A percentile compares a stretch with the other conserved stretches of the same genome.
phyloP scores from a whole-genome alignment of 2,797 vertebrate species.

The Myotis pilosus region DNA sequence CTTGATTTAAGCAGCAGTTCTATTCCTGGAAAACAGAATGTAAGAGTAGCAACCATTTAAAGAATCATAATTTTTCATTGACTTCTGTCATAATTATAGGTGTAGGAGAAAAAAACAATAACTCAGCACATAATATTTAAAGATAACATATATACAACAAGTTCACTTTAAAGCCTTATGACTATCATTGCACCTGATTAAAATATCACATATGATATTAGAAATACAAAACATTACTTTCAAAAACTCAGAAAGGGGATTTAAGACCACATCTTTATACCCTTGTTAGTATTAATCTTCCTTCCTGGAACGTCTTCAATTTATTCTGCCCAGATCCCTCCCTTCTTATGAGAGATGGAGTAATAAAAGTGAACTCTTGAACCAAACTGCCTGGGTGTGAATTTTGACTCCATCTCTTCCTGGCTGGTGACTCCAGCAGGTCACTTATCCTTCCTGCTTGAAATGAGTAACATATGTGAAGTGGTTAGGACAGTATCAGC shows the following conservation, averaged over 20 bases:
- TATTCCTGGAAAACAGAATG: conserved; percentile 51
- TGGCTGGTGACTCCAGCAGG: background rate
- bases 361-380: background rate
- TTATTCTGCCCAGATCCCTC: background rate
- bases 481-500: background rate
- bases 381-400: background rate
- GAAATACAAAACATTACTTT: background rate
- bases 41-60: background rate
- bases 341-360: background rate
- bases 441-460: background rate
- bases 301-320: background rate
- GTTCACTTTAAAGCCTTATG: conserved; percentile 7
- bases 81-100: conserved; percentile 17
- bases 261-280: background rate
- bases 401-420: background rate
- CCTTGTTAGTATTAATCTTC: background rate
- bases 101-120: background rate
- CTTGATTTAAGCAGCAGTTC: background rate
- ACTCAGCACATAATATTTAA: background rate
- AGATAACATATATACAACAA: background rate
- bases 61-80: conserved; percentile 14
- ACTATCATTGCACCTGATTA: background rate
- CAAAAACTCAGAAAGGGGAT: background rate
- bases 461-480: background rate
- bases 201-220: background rate